These are phyloP conservation scores for Sander vitreus DNA, from an alignment of 2,113 vertebrate species.

Conservation along the genomic window DNA sequence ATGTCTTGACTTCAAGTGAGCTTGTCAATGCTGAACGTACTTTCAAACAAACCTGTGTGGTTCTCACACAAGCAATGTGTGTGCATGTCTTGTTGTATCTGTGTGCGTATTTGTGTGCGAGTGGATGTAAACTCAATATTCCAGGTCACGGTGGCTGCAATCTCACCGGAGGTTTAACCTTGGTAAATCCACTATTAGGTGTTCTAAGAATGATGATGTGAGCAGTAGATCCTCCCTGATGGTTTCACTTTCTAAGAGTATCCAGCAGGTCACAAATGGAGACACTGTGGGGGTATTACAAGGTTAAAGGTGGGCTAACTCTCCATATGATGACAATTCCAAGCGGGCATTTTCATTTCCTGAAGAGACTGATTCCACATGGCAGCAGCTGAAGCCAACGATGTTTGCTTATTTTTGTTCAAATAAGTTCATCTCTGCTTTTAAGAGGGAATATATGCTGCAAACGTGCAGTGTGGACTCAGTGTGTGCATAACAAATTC, in stretches of 20 bases:
- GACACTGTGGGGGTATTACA: slow-evolving; percentile 78
- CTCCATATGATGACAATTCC: slow-evolving; percentile 83
- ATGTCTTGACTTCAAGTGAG: slow-evolving; percentile 24
- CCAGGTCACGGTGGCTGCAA: slow-evolving; percentile 75
- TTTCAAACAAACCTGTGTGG: slow-evolving; percentile 31
- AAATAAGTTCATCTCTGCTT: slow-evolving; percentile 63
- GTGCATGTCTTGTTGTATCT: slow-evolving; percentile 17
- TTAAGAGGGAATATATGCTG: slow-evolving; percentile 37
- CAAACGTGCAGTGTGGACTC: slow-evolving; percentile 30
- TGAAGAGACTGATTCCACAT: slow-evolving; percentile 71
- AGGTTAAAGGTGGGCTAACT: slow-evolving; percentile 81
- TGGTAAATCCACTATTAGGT: slow-evolving; percentile 83
- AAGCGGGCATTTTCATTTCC: slow-evolving; percentile 84
- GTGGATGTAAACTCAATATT: slow-evolving; percentile 75
- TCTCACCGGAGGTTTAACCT: slow-evolving; percentile 81
- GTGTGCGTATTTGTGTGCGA: slow-evolving; percentile 41
- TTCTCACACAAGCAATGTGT: neutral
- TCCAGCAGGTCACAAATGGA: slow-evolving; percentile 79
- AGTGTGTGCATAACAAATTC: slow-evolving; percentile 18
- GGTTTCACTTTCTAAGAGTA: slow-evolving; percentile 80
- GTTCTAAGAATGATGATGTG: slow-evolving; percentile 82
- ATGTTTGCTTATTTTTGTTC: slow-evolving; percentile 74
- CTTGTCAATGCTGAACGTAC: slow-evolving; percentile 13
- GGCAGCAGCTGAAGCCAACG: slow-evolving; percentile 67
- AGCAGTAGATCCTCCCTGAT: slow-evolving; percentile 80